Base-by-base conservation (phyloP, 2,888 invertebrate genomes). In the Sipha maydis region DNA sequence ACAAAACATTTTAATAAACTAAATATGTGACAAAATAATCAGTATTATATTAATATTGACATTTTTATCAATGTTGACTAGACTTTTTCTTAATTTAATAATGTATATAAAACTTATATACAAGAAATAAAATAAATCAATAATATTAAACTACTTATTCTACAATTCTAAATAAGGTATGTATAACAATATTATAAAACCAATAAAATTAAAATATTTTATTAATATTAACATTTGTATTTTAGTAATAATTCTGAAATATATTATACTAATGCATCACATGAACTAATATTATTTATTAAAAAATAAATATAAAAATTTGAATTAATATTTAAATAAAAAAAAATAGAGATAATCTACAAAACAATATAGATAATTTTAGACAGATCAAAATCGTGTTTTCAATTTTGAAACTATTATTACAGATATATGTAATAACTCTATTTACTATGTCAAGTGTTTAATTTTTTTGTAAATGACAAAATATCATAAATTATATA, bases 131-230 rank as follows among this genome's bases (percentile, higher is more conserved):
- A 75, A 34, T 31, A 71, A 56, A 56, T 21, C 34, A 38, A 75
- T 75, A 75, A 75, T 11, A 83, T 56, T 83, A 75, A 56, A 83
- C 34, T 21, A 75, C 38, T 83, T 75, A 61, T 83, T 28, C 28
- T 75, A 83, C 17, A 83, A 73, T 38, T 75, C n/a, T 83, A 73
- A 83, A 83, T 56, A 54, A n/a, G 54, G 14, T 71, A 69, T 28
- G 11, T 69, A 25, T 71, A 71, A 83, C 83, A 83, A 83, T 83
- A 25, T 83, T 2, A 56, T 73, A 3, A 73, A 83, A 73, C 54
- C 34, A 34, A 73, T 56, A 83, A 56, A 25, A 54, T 25, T 78
- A 56, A 48, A 79, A 28, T 28, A 82, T 41, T 69, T 69, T 69
- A 82, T 67, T 31, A 83, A 71, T 54, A 82, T 73, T 31, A 78